Percentiles rank a stretch among this genome's conserved stretches.
Conservation (phyloP, 2,888 invertebrate species). For the Nipponacmea schrenckii region DNA sequence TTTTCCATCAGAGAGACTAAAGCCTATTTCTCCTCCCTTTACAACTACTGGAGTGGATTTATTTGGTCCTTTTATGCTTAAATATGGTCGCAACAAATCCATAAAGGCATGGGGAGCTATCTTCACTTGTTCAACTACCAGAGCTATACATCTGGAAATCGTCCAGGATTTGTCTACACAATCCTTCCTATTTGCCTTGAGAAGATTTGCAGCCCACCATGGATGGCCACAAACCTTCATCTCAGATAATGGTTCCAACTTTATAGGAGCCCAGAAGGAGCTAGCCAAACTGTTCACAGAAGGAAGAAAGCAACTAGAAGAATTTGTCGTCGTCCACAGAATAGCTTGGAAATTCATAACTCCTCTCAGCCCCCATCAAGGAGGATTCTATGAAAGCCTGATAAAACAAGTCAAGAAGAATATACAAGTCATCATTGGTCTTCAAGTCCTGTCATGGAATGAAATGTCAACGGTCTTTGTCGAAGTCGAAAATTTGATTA, state of each 20-base stretch:
- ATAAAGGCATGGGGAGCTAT: constrained; percentile 23
- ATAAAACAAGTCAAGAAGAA: constrained; percentile 18
- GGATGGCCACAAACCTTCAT: constrained; percentile 20
- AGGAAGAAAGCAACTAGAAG: constrained; percentile 9
- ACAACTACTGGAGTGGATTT: constrained; percentile 14
- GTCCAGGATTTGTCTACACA: constrained; percentile 20
- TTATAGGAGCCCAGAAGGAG: constrained; percentile 9
- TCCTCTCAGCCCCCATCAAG: constrained; percentile 17
- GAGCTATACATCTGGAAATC: constrained; percentile 25
- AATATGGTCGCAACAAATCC: constrained; percentile 12
- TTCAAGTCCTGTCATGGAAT: constrained; percentile 15
- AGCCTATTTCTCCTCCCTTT: constrained; percentile 14
- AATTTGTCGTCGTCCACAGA: constrained; percentile 5
- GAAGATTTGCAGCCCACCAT: constrained; percentile 18
- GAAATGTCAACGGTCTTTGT: constrained; percentile 22
- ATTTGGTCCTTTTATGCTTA: constrained; percentile 21
- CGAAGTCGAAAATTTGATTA: constrained; percentile 16
- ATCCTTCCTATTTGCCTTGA: constrained; percentile 21
- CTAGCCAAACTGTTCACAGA: constrained; percentile 15
- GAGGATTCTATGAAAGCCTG: constrained; percentile 15
- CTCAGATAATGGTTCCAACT: constrained; percentile 19
- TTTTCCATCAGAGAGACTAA: constrained; percentile 11
- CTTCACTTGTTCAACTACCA: constrained; percentile 21
- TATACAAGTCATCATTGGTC: constrained; percentile 9
- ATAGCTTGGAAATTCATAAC: constrained; percentile 16